Evolutionary conservation across 2,113 vertebrate genomes (phyloP).

Genomic region (Crotalus tigris): DNA sequence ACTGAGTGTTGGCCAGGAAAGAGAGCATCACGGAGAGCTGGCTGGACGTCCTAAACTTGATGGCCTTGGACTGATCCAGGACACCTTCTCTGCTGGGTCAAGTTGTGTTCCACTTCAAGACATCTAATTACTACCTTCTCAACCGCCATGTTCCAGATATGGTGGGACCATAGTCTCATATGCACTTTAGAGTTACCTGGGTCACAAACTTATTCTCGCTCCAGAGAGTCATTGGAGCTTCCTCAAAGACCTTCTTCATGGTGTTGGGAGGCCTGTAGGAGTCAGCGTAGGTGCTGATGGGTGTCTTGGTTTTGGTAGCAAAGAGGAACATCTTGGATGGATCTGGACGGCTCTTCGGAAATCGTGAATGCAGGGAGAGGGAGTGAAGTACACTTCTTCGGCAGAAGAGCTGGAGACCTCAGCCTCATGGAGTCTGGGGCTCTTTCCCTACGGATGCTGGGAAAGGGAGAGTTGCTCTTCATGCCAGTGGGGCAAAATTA

Average conservation of each 20-base stretch:
- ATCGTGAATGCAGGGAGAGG: background rate
- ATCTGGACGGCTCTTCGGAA: rapidly evolving
- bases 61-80: background rate
- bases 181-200: constrained; percentile 27
- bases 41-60: background rate
- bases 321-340: constrained; percentile 54
- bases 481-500: background rate
- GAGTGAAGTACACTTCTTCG: background rate
- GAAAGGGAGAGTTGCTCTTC: rapidly evolving
- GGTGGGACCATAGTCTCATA: background rate
- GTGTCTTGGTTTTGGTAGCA: constrained; percentile 55
- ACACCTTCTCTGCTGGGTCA: background rate
- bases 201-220: constrained; percentile 64
- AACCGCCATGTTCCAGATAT: background rate
- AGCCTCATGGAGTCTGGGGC: background rate
- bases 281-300: constrained; percentile 62
- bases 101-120: background rate
- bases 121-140: background rate
- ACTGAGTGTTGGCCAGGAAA: background rate
- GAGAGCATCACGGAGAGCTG: background rate
- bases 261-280: constrained; percentile 47
- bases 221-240: constrained; percentile 25
- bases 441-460: background rate
- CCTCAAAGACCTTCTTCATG: constrained; percentile 39
- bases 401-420: background rate